Conservation (phyloP, 2,888 invertebrate genomes). For the Perithous albicinctus region DNA sequence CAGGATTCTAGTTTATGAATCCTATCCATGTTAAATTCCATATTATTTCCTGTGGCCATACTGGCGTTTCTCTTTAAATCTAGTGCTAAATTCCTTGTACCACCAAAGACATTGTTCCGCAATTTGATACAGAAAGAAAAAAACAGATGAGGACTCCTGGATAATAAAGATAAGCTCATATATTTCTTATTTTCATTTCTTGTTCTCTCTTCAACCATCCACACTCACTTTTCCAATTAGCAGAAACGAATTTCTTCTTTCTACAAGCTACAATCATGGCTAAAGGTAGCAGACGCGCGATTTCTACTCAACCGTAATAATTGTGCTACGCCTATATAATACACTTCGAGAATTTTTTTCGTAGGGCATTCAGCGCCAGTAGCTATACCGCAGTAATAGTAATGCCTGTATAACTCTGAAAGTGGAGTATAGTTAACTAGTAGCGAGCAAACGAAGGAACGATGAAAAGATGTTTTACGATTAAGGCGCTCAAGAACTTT, state of each 20-base stretch:
- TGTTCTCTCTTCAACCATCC: neutral
- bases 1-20: neutral
- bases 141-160: neutral
- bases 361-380: neutral
- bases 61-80: neutral
- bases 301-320: conserved; percentile 22
- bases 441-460: neutral
- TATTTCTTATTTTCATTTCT: neutral
- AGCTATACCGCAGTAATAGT: neutral
- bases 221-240: conserved; percentile 31
- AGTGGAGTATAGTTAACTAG: neutral
- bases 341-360: neutral
- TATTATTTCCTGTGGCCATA: neutral
- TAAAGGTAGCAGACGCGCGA: neutral
- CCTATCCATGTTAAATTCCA: neutral
- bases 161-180: neutral
- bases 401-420: neutral
- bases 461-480: neutral
- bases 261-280: neutral
- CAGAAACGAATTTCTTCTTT: conserved; percentile 21
- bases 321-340: neutral
- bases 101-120: neutral
- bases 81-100: neutral
- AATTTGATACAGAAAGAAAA: neutral
- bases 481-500: neutral